Conservation (phyloP, 2,113 vertebrate genomes). For the Heliornis fulica region DNA sequence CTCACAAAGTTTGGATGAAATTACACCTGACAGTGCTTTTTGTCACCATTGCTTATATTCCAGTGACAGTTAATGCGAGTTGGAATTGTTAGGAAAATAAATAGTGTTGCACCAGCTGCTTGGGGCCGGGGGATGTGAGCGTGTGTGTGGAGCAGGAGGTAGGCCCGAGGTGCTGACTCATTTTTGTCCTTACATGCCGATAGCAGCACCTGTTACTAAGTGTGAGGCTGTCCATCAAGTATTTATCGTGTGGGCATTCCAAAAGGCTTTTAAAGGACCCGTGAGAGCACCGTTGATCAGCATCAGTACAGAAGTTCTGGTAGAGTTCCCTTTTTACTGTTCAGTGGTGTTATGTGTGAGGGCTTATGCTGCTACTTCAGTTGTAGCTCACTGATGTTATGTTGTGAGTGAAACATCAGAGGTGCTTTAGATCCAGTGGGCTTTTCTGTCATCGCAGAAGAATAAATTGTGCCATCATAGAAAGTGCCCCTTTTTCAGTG, state of each 20-base stretch:
- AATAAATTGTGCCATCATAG: neutral
- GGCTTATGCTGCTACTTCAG: neutral
- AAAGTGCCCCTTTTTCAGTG: neutral
- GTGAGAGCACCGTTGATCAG: neutral
- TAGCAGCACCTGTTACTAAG: constrained; percentile 22
- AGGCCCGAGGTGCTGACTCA: constrained; percentile 32
- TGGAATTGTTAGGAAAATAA: neutral
- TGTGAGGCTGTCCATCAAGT: constrained; percentile 73
- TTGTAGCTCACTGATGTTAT: neutral
- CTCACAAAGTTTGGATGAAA: neutral
- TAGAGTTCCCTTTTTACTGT: neutral
- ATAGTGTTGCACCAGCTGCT: neutral
- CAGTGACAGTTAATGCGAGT: neutral
- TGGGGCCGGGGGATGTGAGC: neutral
- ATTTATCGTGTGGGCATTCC: constrained; percentile 48
- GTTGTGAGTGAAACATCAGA: neutral
- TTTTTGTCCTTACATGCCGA: constrained; percentile 24
- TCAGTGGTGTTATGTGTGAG: neutral
- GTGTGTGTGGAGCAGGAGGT: neutral
- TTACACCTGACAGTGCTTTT: constrained; percentile 18
- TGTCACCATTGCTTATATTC: neutral
- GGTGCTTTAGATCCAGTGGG: neutral
- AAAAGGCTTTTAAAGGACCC: constrained; percentile 38
- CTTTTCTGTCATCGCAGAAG: neutral
- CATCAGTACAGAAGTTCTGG: neutral